A percentile compares a stretch with the other conserved stretches of the same genome.
These are phyloP conservation scores for Macropus fuliginosus DNA, from an alignment of 2,797 vertebrate genomes.

Conservation along the genomic window DNA sequence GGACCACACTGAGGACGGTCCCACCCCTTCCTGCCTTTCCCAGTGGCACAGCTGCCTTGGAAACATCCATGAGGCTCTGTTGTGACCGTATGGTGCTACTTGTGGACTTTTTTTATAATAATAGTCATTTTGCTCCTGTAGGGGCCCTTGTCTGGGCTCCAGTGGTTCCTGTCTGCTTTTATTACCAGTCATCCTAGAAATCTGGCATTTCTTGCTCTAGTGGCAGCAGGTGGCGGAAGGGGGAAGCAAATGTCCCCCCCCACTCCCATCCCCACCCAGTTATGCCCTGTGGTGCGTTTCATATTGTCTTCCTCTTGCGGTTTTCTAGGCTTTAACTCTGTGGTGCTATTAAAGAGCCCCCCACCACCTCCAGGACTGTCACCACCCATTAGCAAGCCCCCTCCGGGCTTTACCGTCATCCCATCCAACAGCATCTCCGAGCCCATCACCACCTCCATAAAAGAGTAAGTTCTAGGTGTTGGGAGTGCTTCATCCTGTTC, in stretches of 20 bases:
- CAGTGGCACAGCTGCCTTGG: neutral
- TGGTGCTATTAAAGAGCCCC: conserved; percentile 90
- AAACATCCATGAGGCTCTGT: neutral
- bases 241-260: neutral
- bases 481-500: rapidly evolving
- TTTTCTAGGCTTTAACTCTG: conserved; percentile 91
- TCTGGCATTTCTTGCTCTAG: neutral
- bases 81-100: neutral
- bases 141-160: neutral
- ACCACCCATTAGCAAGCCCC: conserved; percentile 90
- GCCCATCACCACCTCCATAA: conserved; percentile 83
- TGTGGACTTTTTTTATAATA: neutral
- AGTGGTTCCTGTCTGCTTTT: neutral
- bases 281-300: neutral
- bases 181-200: neutral
- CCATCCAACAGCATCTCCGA: conserved; percentile 90
- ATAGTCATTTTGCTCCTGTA: neutral
- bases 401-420: conserved; percentile 95
- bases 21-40: neutral
- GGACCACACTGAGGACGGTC: neutral
- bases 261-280: neutral
- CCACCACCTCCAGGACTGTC: conserved; percentile 91
- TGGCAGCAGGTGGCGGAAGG: neutral
- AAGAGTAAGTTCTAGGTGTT: conserved; percentile 87
- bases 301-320: conserved; percentile 4